A percentile compares a stretch with the other conserved stretches of the same genome.
These are phyloP conservation scores for Yoshiicerus persimilis DNA, from an alignment of 1,140 invertebrate genomes.

Conservation along the genomic window DNA sequence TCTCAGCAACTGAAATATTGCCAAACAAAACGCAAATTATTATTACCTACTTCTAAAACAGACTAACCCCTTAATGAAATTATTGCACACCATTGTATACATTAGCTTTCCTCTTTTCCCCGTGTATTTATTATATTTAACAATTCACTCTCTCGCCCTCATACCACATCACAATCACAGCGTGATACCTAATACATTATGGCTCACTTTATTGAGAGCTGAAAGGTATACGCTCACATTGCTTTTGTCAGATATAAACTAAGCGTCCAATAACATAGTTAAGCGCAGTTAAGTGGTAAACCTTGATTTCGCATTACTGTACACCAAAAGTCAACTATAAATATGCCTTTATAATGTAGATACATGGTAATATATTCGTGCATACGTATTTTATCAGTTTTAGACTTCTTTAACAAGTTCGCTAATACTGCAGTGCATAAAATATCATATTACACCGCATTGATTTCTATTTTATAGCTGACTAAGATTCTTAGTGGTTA, in stretches of 20 bases:
- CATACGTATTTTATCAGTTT: neutral
- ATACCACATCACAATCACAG: neutral
- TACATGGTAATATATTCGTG: neutral
- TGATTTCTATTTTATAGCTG: neutral
- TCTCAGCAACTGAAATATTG: neutral
- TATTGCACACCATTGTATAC: neutral
- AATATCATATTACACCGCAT: neutral
- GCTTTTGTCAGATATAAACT: too few species aligned
- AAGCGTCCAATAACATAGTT: too few species aligned
- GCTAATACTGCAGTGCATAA: neutral
- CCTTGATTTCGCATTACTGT: too few species aligned
- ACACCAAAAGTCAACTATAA: too few species aligned
- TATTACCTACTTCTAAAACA: neutral
- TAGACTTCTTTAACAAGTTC: neutral
- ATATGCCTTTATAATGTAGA: too few species aligned
- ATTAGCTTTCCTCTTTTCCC: too few species aligned
- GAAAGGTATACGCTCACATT: neutral
- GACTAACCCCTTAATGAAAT: neutral
- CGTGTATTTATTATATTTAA: too few species aligned
- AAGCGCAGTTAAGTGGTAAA: too few species aligned
- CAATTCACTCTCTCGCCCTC: neutral
- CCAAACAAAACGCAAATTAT: conserved; percentile 13
- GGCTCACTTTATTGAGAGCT: neutral
- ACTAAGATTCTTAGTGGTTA: neutral
- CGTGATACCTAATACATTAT: neutral